phyloP scores from a whole-genome alignment of 1,140 invertebrate species.

The Mylabris phalerata region DNA sequence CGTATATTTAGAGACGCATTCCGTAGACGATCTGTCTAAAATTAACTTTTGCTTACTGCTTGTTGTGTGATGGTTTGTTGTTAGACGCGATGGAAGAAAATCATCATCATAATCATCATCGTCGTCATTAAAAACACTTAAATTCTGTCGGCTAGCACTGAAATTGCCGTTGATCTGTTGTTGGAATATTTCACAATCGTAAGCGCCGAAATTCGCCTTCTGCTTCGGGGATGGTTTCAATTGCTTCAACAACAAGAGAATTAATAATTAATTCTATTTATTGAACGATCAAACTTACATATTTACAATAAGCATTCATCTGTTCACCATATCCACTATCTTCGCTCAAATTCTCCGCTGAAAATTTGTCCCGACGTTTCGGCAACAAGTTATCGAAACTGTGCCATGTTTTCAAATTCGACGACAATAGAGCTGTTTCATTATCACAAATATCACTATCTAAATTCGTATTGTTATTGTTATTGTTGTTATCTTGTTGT shows the following conservation, averaged over 20 bases:
- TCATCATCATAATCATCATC: not conserved
- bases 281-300: slow-evolving; percentile 37
- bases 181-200: slow-evolving; percentile 36
- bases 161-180: slow-evolving; percentile 31
- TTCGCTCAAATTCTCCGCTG: slow-evolving; percentile 65
- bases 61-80: not conserved
- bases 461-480: slow-evolving; percentile 8
- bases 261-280: not conserved
- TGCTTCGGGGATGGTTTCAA: too few species aligned
- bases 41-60: slow-evolving; percentile 24
- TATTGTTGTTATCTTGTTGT: slow-evolving; percentile 38
- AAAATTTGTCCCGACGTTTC: slow-evolving; percentile 47
- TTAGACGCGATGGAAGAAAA: slow-evolving; percentile 2
- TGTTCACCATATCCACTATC: slow-evolving; percentile 67
- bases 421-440: slow-evolving; percentile 28
- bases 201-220: slow-evolving; percentile 27
- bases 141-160: slow-evolving; percentile 38
- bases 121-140: slow-evolving; percentile 30
- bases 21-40: slow-evolving; percentile 32
- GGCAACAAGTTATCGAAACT: slow-evolving; percentile 46
- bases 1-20: slow-evolving; percentile 39
- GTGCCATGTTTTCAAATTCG: slow-evolving; percentile 44
- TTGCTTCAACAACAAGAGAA: too few species aligned
- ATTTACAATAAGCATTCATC: slow-evolving; percentile 36
- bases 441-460: slow-evolving; percentile 36